These are phyloP conservation scores for Drosophila stalkeri DNA, from an alignment of 2,888 invertebrate genomes.

Conservation along the genomic window DNA sequence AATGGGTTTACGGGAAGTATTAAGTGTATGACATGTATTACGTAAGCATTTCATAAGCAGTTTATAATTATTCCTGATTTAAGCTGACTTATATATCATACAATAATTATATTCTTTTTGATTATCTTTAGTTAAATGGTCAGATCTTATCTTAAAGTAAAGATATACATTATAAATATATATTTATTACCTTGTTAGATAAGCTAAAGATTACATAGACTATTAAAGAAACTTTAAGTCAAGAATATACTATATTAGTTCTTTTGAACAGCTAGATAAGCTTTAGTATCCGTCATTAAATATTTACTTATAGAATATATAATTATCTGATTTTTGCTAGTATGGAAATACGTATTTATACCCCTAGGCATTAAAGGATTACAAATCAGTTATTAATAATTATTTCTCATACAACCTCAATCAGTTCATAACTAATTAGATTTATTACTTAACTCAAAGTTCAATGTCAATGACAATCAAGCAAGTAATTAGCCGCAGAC, in stretches of 20 bases:
- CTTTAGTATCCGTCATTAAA: background rate
- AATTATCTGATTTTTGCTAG: slow-evolving; percentile 6
- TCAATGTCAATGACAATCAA: slow-evolving; percentile 13
- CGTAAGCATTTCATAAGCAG: background rate
- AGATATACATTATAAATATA: background rate
- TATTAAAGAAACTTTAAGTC: background rate
- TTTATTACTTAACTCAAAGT: slow-evolving; percentile 24
- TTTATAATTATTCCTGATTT: background rate
- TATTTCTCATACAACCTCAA: background rate
- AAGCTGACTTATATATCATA: background rate
- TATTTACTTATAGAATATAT: background rate
- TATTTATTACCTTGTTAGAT: slow-evolving; percentile 1
- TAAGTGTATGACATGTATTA: background rate
- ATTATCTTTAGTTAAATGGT: background rate
- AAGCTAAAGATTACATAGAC: background rate
- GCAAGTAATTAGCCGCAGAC: slow-evolving; percentile 30
- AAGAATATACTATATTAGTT: background rate
- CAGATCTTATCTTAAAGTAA: background rate
- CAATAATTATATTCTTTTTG: background rate
- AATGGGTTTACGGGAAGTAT: background rate
- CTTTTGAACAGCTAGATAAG: background rate
- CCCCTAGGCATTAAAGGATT: slow-evolving; percentile 9
- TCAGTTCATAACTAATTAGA: slow-evolving; percentile 4
- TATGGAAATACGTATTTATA: background rate
- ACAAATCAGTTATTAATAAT: background rate